Conservation (phyloP, 2,113 vertebrate genomes). For the Kryptolebias marmoratus region DNA sequence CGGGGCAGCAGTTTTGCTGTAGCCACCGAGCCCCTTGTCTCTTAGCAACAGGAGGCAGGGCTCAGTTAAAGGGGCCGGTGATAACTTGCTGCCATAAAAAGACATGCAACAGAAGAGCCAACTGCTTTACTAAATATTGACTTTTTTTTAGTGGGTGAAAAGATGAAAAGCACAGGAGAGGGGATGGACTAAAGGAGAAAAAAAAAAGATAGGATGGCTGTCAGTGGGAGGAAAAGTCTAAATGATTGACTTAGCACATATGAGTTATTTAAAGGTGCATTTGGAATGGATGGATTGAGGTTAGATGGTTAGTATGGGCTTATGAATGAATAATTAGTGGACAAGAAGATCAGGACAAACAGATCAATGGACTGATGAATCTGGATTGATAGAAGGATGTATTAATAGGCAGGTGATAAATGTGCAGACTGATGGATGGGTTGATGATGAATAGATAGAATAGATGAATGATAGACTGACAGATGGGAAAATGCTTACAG, state of each 20-base stretch:
- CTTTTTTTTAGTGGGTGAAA: constrained; percentile 6
- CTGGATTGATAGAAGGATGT: neutral
- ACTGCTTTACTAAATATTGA: constrained; percentile 27
- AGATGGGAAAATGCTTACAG: no score
- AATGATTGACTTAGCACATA: neutral
- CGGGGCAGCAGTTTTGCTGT: constrained; percentile 50
- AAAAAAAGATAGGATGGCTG: neutral
- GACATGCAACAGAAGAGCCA: neutral
- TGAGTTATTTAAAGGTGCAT: neutral
- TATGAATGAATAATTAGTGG: neutral
- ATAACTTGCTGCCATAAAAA: constrained; percentile 45
- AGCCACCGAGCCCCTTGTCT: constrained; percentile 62
- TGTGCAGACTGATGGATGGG: neutral
- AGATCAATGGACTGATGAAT: neutral
- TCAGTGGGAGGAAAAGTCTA: neutral
- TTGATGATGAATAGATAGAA: neutral
- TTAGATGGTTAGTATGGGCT: neutral
- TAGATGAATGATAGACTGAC: no score
- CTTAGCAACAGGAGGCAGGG: constrained; percentile 77
- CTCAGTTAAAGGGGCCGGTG: constrained; percentile 69
- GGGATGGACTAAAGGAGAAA: neutral
- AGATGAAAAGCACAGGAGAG: neutral
- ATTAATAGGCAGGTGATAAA: neutral
- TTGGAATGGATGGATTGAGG: neutral
- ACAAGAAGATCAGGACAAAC: neutral